phyloP scores from a whole-genome alignment of 37 sponge, comb jelly and placozoan species.

The Haliclona indistincta region DNA sequence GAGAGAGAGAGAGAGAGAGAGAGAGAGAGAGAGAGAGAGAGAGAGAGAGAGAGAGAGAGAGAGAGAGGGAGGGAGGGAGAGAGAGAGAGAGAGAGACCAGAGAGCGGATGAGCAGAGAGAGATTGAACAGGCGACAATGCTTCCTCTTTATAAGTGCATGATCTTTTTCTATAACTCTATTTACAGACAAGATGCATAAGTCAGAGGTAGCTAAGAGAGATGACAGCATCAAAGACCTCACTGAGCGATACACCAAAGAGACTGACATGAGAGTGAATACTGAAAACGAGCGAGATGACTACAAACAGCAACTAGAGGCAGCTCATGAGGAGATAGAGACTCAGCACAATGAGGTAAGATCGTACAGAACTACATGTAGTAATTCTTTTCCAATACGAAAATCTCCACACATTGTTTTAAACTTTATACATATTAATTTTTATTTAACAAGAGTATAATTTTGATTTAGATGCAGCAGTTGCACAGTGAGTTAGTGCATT shows the following conservation, averaged over 20 bases:
- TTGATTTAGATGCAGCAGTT: conserved; percentile 48
- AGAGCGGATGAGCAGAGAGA: no score
- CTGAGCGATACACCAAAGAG: conserved; percentile 38
- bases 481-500: conserved; percentile 50
- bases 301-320: conserved; percentile 40
- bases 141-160: not conserved
- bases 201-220: conserved; percentile 52
- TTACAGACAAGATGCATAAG: conserved; percentile 34
- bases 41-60: conserved; percentile 34
- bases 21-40: conserved; percentile 36
- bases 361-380: no score
- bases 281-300: conserved; percentile 40
- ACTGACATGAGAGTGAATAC: conserved; percentile 16
- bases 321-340: not conserved
- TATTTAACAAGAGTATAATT: not conserved
- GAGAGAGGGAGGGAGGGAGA: conserved; percentile 22
- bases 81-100: conserved; percentile 23
- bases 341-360: not conserved
- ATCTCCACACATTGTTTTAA: not conserved
- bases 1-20: conserved; percentile 20
- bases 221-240: conserved; percentile 37
- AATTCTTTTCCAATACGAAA: no score
- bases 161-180: not conserved
- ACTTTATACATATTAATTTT: conserved; percentile 1
- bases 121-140: not conserved